Evolutionary conservation across 2,113 vertebrate genomes (phyloP).

Genomic region (Varanus komodoensis): DNA sequence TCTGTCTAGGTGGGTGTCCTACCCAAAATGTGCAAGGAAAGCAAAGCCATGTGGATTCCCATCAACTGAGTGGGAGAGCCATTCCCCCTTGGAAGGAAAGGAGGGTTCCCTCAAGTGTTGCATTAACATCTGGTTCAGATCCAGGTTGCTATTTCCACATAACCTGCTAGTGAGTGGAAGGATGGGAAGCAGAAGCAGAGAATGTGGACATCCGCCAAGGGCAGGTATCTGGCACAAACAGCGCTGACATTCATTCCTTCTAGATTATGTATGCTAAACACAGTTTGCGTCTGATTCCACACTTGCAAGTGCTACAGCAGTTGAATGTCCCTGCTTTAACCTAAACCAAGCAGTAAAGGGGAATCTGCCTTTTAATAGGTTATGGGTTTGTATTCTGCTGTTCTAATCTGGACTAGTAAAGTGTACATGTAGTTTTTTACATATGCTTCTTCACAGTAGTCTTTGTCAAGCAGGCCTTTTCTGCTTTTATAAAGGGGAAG

Average conservation of each 20-base stretch:
- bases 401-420: not conserved
- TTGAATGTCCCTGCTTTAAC: not conserved
- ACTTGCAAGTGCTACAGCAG: not conserved
- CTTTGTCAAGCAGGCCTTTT: not conserved
- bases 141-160: slow-evolving; percentile 39
- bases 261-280: not conserved
- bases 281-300: not conserved
- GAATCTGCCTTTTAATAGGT: too few species aligned
- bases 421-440: not conserved
- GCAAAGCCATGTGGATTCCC: slow-evolving; percentile 33
- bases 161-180: not conserved
- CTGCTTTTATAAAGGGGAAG: not conserved
- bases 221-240: not conserved
- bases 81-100: slow-evolving; percentile 34
- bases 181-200: not conserved
- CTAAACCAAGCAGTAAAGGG: not conserved
- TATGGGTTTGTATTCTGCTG: too few species aligned
- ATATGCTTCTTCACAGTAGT: not conserved
- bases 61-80: not conserved
- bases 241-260: not conserved
- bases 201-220: not conserved
- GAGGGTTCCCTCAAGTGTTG: slow-evolving; percentile 23
- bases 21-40: slow-evolving; percentile 46
- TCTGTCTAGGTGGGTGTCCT: slow-evolving; percentile 42
- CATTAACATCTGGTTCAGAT: slow-evolving; percentile 61